Base-by-base conservation (phyloP, 2,113 vertebrate genomes). In the Phrynosoma platyrhinos region DNA sequence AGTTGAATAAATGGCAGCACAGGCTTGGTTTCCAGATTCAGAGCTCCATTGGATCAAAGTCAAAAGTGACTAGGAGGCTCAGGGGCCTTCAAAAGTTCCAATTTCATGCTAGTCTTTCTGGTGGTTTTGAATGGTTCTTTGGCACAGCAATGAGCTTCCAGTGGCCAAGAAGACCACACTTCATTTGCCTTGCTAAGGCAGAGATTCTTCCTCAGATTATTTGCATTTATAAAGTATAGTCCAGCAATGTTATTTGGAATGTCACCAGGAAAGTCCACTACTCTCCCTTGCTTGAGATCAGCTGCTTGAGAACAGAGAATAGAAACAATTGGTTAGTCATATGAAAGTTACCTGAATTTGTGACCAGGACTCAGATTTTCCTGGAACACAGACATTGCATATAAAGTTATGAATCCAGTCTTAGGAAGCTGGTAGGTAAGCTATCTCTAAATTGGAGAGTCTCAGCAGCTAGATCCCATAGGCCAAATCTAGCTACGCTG, bases 261-360 rank as follows among this genome's bases (percentile, higher is more conserved):
- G 92, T 90, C 90, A 84, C 83, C 84, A 85, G 83, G 82, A 78
- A 89, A 76, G 83, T 93, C 87, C 89, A 88, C 30, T 55, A n/a
- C 84, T 58, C 91, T 21, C 47, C 30, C 62, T 94, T 89, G 78
- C 87, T 80, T 89, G 91, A 91, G 89, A 64, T 68, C 86, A 66
- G 78, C 76, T 10, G 89, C 91, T 69, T 76, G 53, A 80, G 32
- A 86, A 72, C 93, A 95, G 82, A 83, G 83, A 27, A 84, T n/a
- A 90, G 90, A 94, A 36, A 90, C 32, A 36, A 91, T 25, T 90
- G 90, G 86, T 92, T 75, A 78, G 40, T 23, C 8, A 3, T 2
- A 62, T 64, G 2, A 5, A 40, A 2, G 12, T 30, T 16, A n/a
- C 18, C 13, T n/a, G 53, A 64, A 85, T 55, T 5, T 47, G 42